phyloP scores from a whole-genome alignment of 2,888 invertebrate genomes.

The Dyspetes luteomarginatus region DNA sequence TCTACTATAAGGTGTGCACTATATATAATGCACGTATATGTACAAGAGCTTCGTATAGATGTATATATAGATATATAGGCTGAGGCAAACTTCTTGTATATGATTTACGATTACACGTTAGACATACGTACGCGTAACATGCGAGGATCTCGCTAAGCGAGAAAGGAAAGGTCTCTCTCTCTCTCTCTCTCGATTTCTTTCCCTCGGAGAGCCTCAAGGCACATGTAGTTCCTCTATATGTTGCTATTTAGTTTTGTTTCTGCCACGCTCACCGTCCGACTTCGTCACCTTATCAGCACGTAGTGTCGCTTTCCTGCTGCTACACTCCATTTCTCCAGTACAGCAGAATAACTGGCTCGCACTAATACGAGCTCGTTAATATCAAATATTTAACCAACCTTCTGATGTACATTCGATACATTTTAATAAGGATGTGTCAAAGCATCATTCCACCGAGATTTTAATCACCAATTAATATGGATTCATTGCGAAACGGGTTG shows the following conservation, averaged over 20 bases:
- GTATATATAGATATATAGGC: too few species aligned
- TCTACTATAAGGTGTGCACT: slow-evolving; percentile 7
- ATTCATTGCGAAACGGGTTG: slow-evolving; percentile 57
- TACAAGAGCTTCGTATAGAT: neutral
- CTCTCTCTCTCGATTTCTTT: too few species aligned
- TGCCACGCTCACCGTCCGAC: slow-evolving; percentile 24
- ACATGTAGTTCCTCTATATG: slow-evolving; percentile 13
- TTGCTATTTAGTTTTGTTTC: neutral
- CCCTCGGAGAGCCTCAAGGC: slow-evolving; percentile 32
- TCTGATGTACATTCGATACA: slow-evolving; percentile 47
- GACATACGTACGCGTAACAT: slow-evolving; percentile 48
- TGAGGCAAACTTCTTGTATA: slow-evolving; percentile 4
- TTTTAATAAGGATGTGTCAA: slow-evolving; percentile 61
- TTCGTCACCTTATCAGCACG: slow-evolving; percentile 60
- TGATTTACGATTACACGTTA: slow-evolving; percentile 56
- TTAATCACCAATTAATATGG: slow-evolving; percentile 63
- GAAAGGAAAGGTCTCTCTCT: neutral
- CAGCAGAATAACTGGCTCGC: slow-evolving; percentile 37
- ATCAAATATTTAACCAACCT: slow-evolving; percentile 30
- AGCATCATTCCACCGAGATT: slow-evolving; percentile 53
- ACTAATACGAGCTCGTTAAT: slow-evolving; percentile 46
- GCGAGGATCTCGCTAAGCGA: slow-evolving; percentile 11
- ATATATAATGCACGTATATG: neutral
- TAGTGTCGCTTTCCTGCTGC: slow-evolving; percentile 16
- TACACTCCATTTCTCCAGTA: neutral